Conservation (phyloP, 1,140 invertebrate species). For the Catajapyx aquilonaris region DNA sequence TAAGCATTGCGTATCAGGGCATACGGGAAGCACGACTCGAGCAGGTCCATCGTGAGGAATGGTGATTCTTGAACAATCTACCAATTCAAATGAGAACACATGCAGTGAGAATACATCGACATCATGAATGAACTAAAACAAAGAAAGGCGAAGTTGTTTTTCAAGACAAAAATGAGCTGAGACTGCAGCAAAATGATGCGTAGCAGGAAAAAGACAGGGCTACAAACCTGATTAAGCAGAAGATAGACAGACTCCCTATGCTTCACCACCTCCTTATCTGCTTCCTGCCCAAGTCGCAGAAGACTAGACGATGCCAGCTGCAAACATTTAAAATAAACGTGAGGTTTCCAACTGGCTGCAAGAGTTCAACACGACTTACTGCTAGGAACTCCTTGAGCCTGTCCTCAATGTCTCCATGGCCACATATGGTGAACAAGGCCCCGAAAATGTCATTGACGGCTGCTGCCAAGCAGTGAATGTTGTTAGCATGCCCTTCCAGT, state of each 20-base stretch:
- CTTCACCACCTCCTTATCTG: slow-evolving; percentile 78
- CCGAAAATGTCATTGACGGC: slow-evolving; percentile 95
- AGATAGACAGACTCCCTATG: slow-evolving; percentile 93
- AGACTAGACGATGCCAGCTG: slow-evolving; percentile 83
- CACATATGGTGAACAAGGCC: slow-evolving; percentile 87
- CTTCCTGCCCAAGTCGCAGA: slow-evolving; percentile 79
- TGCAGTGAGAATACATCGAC: not conserved
- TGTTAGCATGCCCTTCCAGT: slow-evolving; percentile 88
- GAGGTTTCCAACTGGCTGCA: too few species aligned
- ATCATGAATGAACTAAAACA: too few species aligned
- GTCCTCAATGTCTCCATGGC: slow-evolving; percentile 86
- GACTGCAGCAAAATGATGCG: too few species aligned
- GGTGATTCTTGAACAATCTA: slow-evolving; percentile 93
- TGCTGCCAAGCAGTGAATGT: slow-evolving; percentile 90
- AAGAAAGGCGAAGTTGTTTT: too few species aligned
- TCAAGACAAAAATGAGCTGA: too few species aligned
- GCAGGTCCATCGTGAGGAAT: slow-evolving; percentile 90
- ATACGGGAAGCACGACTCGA: slow-evolving; percentile 96
- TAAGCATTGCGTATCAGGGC: slow-evolving; percentile 90
- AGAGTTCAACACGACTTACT: too few species aligned
- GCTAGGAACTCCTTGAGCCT: slow-evolving; percentile 97
- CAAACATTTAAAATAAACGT: slow-evolving; percentile 10
- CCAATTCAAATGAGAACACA: not conserved
- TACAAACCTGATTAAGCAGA: slow-evolving; percentile 51
- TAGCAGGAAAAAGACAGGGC: too few species aligned